These are phyloP conservation scores for Plebejus argus DNA, from an alignment of 2,888 invertebrate species.

Conservation along the genomic window DNA sequence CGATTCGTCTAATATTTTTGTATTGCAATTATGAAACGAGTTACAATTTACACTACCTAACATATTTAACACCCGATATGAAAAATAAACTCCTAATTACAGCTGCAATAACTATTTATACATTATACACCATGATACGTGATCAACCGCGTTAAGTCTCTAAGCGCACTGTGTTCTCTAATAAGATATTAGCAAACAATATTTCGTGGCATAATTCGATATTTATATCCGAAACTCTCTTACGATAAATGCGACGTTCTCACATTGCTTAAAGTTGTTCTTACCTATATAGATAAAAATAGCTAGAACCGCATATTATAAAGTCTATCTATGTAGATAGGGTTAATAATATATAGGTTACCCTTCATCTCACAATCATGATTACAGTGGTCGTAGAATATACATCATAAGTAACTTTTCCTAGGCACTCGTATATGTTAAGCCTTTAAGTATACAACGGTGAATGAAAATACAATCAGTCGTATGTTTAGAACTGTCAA, in stretches of 20 bases:
- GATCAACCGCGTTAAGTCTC: conserved; percentile 66
- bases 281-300: conserved; percentile 70
- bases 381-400: conserved; percentile 70
- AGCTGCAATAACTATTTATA: conserved; percentile 81
- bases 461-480: conserved; percentile 58
- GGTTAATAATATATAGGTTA: conserved; percentile 48
- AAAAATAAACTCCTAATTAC: conserved; percentile 81
- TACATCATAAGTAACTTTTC: conserved; percentile 77
- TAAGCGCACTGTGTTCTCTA: conserved; percentile 72
- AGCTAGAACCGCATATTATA: conserved; percentile 60
- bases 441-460: conserved; percentile 60
- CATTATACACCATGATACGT: conserved; percentile 73
- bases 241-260: conserved; percentile 48
- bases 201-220: conserved; percentile 53
- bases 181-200: conserved; percentile 65
- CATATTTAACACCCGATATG: conserved; percentile 80
- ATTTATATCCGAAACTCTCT: conserved; percentile 50
- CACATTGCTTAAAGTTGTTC: conserved; percentile 54
- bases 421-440: conserved; percentile 75
- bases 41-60: conserved; percentile 77
- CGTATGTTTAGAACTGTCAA: conserved; percentile 50
- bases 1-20: conserved; percentile 72
- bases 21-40: conserved; percentile 74
- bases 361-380: conserved; percentile 78
- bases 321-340: conserved; percentile 44